Percentiles rank a stretch among this genome's conserved stretches.
phyloP scores from a whole-genome alignment of 1,140 invertebrate genomes.

The Oscheius sp. region DNA sequence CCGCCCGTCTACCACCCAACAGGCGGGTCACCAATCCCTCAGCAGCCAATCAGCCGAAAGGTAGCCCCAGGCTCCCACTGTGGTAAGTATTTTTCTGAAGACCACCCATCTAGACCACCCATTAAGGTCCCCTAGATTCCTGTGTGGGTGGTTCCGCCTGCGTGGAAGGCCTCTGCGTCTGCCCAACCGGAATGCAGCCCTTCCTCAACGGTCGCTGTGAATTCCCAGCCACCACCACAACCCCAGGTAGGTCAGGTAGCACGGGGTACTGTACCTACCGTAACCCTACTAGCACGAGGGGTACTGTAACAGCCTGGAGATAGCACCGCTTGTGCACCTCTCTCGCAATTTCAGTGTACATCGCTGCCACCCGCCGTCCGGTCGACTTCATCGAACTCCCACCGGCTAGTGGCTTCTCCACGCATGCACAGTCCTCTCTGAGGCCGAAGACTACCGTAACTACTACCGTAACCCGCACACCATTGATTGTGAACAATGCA shows the following conservation, averaged over 20 bases:
- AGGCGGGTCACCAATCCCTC: constrained; percentile 15
- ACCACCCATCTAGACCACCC: background rate
- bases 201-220: constrained; percentile 38
- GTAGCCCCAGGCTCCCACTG: constrained; percentile 43
- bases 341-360: too few species aligned
- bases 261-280: too few species aligned
- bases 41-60: constrained; percentile 13
- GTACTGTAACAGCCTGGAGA: too few species aligned
- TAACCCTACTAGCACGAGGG: too few species aligned
- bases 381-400: background rate
- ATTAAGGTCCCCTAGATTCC: constrained; percentile 52
- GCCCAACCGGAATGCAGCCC: constrained; percentile 51
- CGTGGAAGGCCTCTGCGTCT: constrained; percentile 54
- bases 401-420: background rate
- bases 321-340: too few species aligned
- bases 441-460: background rate
- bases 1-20: constrained; percentile 5
- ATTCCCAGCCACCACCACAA: background rate
- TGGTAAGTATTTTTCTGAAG: constrained; percentile 24
- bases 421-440: background rate
- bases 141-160: constrained; percentile 54
- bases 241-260: constrained; percentile 7
- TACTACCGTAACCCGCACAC: constrained; percentile 13
- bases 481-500: constrained; percentile 7
- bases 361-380: background rate